Conservation (phyloP, 2,888 invertebrate species). For the Callyntrura sp. region DNA sequence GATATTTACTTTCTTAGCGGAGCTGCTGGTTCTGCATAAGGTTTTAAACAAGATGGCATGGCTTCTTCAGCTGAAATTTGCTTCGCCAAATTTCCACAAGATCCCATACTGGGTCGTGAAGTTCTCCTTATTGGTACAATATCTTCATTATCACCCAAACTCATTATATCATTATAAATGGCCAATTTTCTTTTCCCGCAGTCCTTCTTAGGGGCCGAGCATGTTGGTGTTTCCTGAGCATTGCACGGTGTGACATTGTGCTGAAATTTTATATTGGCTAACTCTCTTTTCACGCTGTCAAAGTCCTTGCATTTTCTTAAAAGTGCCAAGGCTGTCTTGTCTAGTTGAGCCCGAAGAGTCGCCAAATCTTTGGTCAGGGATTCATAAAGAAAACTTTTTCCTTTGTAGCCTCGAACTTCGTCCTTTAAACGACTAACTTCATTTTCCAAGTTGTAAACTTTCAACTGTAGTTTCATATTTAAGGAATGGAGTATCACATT, state of each 20-base stretch:
- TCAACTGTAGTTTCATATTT: conserved; percentile 57
- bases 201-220: not conserved
- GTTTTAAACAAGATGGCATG: conserved; percentile 35
- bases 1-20: conserved; percentile 60
- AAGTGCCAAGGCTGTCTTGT: conserved; percentile 58
- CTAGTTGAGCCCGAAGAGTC: conserved; percentile 58
- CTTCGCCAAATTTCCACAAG: conserved; percentile 58
- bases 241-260: not conserved
- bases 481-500: conserved; percentile 43
- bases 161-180: conserved; percentile 30
- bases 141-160: conserved; percentile 18
- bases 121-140: not conserved
- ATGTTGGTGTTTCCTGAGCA: conserved; percentile 5
- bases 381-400: conserved; percentile 41
- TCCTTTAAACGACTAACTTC: conserved; percentile 44
- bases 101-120: conserved; percentile 65
- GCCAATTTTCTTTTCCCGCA: conserved; percentile 35
- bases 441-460: conserved; percentile 48
- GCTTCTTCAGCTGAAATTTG: conserved; percentile 54
- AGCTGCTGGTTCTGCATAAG: conserved; percentile 7
- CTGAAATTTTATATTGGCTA: conserved; percentile 25
- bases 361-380: conserved; percentile 62
- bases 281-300: conserved; percentile 53
- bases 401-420: conserved; percentile 32
- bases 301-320: conserved; percentile 64